Percentiles rank a stretch among this genome's conserved stretches.
Conservation (phyloP, 2,888 invertebrate genomes). For the Eretmocerus hayati region DNA sequence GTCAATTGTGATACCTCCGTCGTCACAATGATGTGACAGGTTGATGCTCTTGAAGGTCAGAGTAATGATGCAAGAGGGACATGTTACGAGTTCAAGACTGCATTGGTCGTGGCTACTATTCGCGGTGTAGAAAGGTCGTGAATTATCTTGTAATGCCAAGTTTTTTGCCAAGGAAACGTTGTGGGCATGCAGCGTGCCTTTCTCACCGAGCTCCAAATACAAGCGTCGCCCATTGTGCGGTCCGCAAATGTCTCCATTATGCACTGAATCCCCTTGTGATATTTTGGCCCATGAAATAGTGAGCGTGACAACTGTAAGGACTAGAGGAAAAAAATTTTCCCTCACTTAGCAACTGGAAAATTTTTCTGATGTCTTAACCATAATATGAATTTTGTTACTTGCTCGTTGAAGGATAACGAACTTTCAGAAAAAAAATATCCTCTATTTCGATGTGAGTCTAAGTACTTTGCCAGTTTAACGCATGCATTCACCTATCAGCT, state of each 20-base stretch:
- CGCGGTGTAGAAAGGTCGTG: constrained; percentile 31
- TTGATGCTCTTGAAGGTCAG: constrained; percentile 49
- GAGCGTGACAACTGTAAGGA: constrained; percentile 22
- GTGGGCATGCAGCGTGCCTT: constrained; percentile 41
- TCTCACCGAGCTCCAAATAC: constrained; percentile 44
- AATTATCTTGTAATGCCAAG: constrained; percentile 27
- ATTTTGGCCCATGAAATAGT: background rate
- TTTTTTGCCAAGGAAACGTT: constrained; percentile 38
- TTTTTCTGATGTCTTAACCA: too few relatives aligned
- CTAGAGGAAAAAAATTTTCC: too few relatives aligned
- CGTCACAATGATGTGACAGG: constrained; percentile 43
- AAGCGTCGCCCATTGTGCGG: constrained; percentile 43
- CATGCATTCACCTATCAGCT: too few relatives aligned
- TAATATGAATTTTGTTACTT: too few relatives aligned
- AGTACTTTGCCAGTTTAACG: too few relatives aligned
- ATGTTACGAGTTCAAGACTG: constrained; percentile 61
- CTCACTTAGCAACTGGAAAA: too few relatives aligned
- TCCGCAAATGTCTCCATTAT: constrained; percentile 42
- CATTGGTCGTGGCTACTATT: constrained; percentile 51
- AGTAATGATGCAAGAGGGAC: constrained; percentile 60
- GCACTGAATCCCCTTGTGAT: constrained; percentile 15
- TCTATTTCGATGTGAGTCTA: too few relatives aligned
- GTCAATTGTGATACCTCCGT: constrained; percentile 41
- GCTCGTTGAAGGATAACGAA: too few relatives aligned
- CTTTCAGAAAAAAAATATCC: too few relatives aligned